phyloP scores from a whole-genome alignment of 1,140 invertebrate genomes.

The Camponotus floridanus region DNA sequence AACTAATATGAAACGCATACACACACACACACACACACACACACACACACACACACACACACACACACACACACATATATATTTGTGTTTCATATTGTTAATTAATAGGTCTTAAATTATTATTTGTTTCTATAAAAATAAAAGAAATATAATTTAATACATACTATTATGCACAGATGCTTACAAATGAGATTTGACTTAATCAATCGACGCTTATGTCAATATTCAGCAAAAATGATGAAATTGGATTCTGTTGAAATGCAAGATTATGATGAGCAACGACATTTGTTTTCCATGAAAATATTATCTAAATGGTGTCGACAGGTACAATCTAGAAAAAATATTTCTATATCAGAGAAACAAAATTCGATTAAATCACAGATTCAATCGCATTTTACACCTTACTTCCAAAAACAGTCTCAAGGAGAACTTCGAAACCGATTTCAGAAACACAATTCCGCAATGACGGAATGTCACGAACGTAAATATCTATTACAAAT shows the following conservation, averaged over 20 bases:
- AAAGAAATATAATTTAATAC: neutral
- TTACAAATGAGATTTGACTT: slow-evolving; percentile 39
- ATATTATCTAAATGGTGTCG: neutral
- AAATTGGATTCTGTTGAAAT: neutral
- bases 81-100: no score
- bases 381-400: neutral
- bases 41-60: no score
- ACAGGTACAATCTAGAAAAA: no score
- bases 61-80: no score
- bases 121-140: no score
- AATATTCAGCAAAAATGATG: neutral
- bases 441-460: neutral
- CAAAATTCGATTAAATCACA: neutral
- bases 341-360: no score
- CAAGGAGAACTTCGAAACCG: neutral
- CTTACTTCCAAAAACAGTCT: neutral
- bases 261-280: slow-evolving; percentile 12
- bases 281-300: neutral
- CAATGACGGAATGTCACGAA: neutral
- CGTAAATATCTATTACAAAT: slow-evolving; percentile 31
- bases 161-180: slow-evolving; percentile 25
- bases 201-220: slow-evolving; percentile 25
- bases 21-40: no score
- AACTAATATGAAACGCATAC: no score
- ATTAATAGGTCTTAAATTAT: no score